Base-by-base conservation (phyloP, 2,797 vertebrate species). In the Zonotrichia albicollis region DNA sequence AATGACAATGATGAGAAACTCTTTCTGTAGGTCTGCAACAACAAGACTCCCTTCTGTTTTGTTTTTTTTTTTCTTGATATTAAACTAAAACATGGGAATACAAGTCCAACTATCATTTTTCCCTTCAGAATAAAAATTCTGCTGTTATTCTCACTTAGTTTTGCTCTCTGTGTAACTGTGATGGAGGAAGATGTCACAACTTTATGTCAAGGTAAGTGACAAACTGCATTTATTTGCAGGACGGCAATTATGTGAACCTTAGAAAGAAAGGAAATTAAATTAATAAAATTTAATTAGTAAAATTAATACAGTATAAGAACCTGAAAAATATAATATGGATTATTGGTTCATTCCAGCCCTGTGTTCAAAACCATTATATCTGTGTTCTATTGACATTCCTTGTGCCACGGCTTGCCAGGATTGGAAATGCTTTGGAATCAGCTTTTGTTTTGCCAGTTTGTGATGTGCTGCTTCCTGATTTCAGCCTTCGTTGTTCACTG, bases 401-500 rank as follows among this genome's bases (percentile, higher is more conserved):
- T n/a, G 17, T 38, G 9, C 21, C 60, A 51, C 1, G 9, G 36
- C 13, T 79, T 45, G 42, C 45, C 46, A 36, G 54, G 57, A 50
- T 18, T 4, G 0, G 38, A 43, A 75, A 21, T 2, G 6, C 23
- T 68, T 42, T 68, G 34, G 45, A 68, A 32, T 54, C 43, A 54
- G 43, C 23, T 34, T 1, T 23, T 76, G 11, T 50, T 80, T 54
- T 81, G 8, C 71, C 86, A 67, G 36, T 83, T 77, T 90, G 25
- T 81, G 78, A 94, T 65, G 15, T 88, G 75, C 64, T 71, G 17
- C 29, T 88, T 90, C 95, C 32, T 95, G 27, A 36, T 94, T 70
- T 45, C 95, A 99, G 99, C 89, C 98, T 98, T 67, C 98, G 99
- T 40, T 99, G 99, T 67, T 98, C 99, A 0, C 96, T 99, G 93